Base-by-base conservation (phyloP, 2,113 vertebrate species). In the Gymnorhina tibicen region DNA sequence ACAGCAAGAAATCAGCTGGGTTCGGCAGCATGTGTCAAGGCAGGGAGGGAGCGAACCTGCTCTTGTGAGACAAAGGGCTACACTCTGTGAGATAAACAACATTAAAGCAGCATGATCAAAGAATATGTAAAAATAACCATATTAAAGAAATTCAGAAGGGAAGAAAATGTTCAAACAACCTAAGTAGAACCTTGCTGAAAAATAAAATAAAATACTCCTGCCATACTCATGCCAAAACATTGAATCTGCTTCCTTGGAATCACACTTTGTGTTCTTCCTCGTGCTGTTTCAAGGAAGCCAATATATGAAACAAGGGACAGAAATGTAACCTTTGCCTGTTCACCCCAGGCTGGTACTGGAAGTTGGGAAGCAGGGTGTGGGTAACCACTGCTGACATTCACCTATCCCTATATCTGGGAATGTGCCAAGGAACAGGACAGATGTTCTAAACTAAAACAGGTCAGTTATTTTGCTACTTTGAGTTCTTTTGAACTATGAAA, bases 41-140 rank as follows among this genome's bases (percentile, higher is more conserved):
- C 87, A 94, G 86, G 76, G 91, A 96, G 77, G 89, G 87, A 93
- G 58, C 39, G 66, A 96, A 89, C 93, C 69, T n/a, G 74, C 55
- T 93, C 62, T 75, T 83, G 77, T 75, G 85, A 96, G 82, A 97
- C 94, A 96, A 97, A 97, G 94, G 84, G 68, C 79, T 53, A 89
- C 55, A 62, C 55, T 92, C 83, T 53, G 77, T 72, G 75, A 89
- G 59, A 95, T 95, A 90, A 95, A 93, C 94, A 95, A 73, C 39
- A 23, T 39, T 37, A 82, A 59, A 70, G 30, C 66, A 90, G 55
- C 28, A 77, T 59, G 85, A 77, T 73, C 77, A 72, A 93, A 93
- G 79, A 88, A 80, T 91, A 89, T 86, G 95, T 93, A 6, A 84
- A 86, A 95, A 88, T 72, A 95, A 55, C 27, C 32, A 12, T 39